Evolutionary conservation across 2,113 vertebrate species (phyloP).

Genomic region (Morone chrysops): DNA sequence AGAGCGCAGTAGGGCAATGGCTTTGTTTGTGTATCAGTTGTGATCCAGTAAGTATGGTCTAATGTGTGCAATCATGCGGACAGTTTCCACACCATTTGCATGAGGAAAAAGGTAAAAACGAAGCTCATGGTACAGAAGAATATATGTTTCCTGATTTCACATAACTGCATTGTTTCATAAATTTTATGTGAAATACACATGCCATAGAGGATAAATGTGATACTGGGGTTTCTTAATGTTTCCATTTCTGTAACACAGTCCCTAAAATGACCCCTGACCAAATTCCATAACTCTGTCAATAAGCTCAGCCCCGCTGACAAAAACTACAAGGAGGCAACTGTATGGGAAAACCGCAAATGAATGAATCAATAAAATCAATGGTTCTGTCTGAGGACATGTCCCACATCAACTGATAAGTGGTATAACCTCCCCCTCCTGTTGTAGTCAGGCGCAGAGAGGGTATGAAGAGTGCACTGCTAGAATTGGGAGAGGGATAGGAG

Average conservation of each 20-base stretch:
- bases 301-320: constrained; percentile 35
- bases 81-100: constrained; percentile 55
- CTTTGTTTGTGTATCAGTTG: constrained; percentile 54
- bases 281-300: constrained; percentile 48
- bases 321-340: constrained; percentile 53
- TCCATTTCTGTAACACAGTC: constrained; percentile 23
- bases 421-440: constrained; percentile 82
- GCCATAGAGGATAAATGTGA: neutral
- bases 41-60: constrained; percentile 47
- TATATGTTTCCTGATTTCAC: neutral
- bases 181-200: neutral
- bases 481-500: constrained; percentile 4
- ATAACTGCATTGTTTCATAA: constrained; percentile 7
- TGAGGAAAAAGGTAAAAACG: constrained; percentile 29
- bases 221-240: constrained; percentile 2
- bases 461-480: neutral
- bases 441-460: constrained; percentile 58
- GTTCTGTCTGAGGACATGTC: constrained; percentile 83
- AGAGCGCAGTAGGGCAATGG: constrained; percentile 53
- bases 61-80: constrained; percentile 51
- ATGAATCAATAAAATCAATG: constrained; percentile 83
- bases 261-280: constrained; percentile 16
- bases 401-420: constrained; percentile 84
- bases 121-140: constrained; percentile 10
- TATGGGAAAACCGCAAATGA: constrained; percentile 59